Percentiles rank a stretch among this genome's conserved stretches.
Evolutionary conservation across 1,140 invertebrate species (phyloP).

Genomic region (Papilio polyxenes): DNA sequence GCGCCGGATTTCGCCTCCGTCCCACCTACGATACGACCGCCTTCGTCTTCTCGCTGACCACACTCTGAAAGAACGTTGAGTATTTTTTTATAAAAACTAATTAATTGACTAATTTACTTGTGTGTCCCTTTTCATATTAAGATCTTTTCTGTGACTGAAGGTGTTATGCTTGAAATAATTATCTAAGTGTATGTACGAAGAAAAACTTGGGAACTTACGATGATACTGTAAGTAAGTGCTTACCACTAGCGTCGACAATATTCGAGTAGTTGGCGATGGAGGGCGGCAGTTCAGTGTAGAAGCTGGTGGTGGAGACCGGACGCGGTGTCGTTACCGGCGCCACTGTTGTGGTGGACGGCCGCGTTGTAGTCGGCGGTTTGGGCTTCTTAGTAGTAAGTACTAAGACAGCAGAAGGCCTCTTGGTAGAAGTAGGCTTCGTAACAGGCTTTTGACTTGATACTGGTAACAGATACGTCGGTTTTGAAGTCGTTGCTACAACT

Average conservation of each 20-base stretch:
- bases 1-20: slow-evolving; percentile 89
- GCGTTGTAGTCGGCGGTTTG: slow-evolving; percentile 64
- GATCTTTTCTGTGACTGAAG: too few species aligned
- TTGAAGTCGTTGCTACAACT: slow-evolving; percentile 66
- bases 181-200: neutral
- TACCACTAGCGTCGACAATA: slow-evolving; percentile 75
- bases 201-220: neutral
- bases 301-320: slow-evolving; percentile 58
- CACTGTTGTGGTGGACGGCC: slow-evolving; percentile 50
- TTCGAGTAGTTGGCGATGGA: slow-evolving; percentile 73
- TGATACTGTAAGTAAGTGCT: slow-evolving; percentile 38
- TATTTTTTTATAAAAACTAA: neutral
- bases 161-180: too few species aligned
- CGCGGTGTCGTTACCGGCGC: slow-evolving; percentile 54
- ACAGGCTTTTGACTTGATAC: slow-evolving; percentile 74
- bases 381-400: slow-evolving; percentile 70
- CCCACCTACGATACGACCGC: slow-evolving; percentile 94
- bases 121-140: too few species aligned
- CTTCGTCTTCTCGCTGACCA: slow-evolving; percentile 89
- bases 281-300: slow-evolving; percentile 67
- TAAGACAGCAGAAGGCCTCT: slow-evolving; percentile 75
- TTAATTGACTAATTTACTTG: too few species aligned
- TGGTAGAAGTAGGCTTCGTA: slow-evolving; percentile 62
- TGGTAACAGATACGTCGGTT: slow-evolving; percentile 75
- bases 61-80: slow-evolving; percentile 82